Percentiles rank a stretch among this genome's conserved stretches.
These are phyloP conservation scores for Gastrophysa polygoni DNA, from an alignment of 2,888 invertebrate genomes.

Conservation along the genomic window DNA sequence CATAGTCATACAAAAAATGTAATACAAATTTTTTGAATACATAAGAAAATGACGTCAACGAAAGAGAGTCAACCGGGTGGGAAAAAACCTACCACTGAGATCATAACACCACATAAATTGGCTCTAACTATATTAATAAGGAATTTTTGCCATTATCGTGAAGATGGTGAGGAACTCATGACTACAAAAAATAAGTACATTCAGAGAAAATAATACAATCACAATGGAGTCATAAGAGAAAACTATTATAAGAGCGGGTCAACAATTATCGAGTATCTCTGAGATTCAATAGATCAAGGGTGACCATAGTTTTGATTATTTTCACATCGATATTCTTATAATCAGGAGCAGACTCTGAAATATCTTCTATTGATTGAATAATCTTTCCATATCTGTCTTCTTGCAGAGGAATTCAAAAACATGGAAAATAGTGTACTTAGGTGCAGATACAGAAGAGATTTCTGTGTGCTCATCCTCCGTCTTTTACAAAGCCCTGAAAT, in stretches of 20 bases:
- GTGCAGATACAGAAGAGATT: constrained; percentile 73
- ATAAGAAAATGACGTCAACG: constrained; percentile 20
- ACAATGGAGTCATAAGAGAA: too few relatives aligned
- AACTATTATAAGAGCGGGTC: too few relatives aligned
- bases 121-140: constrained; percentile 77
- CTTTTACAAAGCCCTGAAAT: constrained; percentile 84
- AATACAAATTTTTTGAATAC: not conserved
- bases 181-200: too few relatives aligned
- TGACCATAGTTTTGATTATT: too few relatives aligned
- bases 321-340: too few relatives aligned
- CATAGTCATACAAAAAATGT: constrained; percentile 3
- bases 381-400: constrained; percentile 7
- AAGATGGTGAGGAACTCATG: constrained; percentile 56
- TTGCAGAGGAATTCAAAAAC: constrained; percentile 61
- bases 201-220: too few relatives aligned
- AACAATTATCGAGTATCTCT: too few relatives aligned
- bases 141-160: constrained; percentile 72
- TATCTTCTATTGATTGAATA: too few relatives aligned
- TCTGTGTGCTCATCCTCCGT: constrained; percentile 80
- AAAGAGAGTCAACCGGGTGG: constrained; percentile 27
- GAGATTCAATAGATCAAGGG: too few relatives aligned
- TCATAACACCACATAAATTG: constrained; percentile 79
- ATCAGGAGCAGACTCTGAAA: too few relatives aligned
- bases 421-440: constrained; percentile 60
- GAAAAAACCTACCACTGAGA: constrained; percentile 33